A percentile compares a stretch with the other conserved stretches of the same genome.
These are phyloP conservation scores for Strigamia crassipes DNA, from an alignment of 2,888 invertebrate genomes.

Conservation along the genomic window DNA sequence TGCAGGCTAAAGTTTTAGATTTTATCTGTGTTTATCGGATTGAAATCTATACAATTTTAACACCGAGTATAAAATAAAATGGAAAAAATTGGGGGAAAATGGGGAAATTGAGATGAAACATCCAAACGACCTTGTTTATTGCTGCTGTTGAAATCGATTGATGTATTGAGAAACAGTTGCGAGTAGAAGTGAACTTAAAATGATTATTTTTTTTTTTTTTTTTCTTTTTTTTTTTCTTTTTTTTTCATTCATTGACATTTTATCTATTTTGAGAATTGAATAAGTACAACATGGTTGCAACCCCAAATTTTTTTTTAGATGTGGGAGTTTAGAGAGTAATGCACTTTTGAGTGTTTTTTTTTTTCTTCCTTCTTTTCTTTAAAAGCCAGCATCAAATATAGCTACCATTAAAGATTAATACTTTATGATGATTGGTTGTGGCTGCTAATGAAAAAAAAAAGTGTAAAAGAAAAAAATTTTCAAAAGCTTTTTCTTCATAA, in stretches of 20 bases:
- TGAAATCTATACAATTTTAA: neutral
- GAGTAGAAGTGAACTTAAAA: neutral
- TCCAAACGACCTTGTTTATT: neutral
- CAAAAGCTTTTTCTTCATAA: neutral
- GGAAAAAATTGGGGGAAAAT: neutral
- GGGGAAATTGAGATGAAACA: neutral
- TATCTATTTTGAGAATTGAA: slow-evolving; percentile 30
- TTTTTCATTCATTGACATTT: neutral
- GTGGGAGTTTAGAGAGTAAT: neutral
- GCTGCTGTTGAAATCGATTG: neutral
- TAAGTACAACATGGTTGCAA: neutral
- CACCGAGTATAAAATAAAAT: too few relatives aligned
- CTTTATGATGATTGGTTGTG: neutral
- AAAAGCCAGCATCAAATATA: neutral
- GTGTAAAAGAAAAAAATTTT: neutral
- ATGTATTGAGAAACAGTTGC: neutral
- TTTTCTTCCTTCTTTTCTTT: too few relatives aligned
- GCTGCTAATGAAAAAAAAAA: neutral
- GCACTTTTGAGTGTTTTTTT: slow-evolving; percentile 15
- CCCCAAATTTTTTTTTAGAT: neutral
- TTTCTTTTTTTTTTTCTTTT: too few relatives aligned
- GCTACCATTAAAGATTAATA: neutral
- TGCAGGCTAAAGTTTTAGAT: neutral
- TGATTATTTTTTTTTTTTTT: neutral
- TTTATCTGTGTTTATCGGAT: neutral